Percentiles rank a stretch among this genome's conserved stretches.
phyloP scores from a whole-genome alignment of 2,113 vertebrate species.

The Nesogale talazaci region DNA sequence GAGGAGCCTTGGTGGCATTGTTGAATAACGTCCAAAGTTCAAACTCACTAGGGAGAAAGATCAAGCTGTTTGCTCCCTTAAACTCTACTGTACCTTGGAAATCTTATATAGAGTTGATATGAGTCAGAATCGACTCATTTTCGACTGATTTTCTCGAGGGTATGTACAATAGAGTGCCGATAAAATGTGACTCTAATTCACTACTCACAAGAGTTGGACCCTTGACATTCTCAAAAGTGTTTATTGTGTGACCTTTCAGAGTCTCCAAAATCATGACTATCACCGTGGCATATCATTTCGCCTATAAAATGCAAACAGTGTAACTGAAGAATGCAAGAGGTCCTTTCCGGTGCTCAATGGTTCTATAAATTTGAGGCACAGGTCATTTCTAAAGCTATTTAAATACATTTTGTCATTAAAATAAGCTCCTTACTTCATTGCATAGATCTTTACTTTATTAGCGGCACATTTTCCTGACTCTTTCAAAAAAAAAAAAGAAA shows the following conservation, averaged over 20 bases:
- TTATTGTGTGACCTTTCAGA: slow-evolving; percentile 52
- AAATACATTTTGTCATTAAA: slow-evolving; percentile 60
- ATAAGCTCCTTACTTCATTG: slow-evolving; percentile 42
- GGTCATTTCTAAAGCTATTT: slow-evolving; percentile 58
- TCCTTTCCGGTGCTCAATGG: slow-evolving; percentile 19
- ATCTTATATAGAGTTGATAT: too few species aligned
- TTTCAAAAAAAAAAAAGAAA: neutral
- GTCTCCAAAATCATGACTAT: slow-evolving; percentile 41
- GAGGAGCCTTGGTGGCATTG: too few species aligned
- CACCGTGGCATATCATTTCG: slow-evolving; percentile 45
- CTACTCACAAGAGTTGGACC: slow-evolving; percentile 23
- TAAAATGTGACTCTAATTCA: slow-evolving; percentile 27
- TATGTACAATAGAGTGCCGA: neutral
- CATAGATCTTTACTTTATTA: neutral
- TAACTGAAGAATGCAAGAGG: slow-evolving; percentile 18
- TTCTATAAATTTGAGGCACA: slow-evolving; percentile 32
- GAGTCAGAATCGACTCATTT: too few species aligned
- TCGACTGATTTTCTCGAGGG: too few species aligned
- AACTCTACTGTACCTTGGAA: too few species aligned
- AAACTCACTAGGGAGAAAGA: too few species aligned
- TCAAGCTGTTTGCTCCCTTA: too few species aligned
- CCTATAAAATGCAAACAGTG: slow-evolving; percentile 11
- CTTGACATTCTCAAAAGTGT: slow-evolving; percentile 52
- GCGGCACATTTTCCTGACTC: neutral
- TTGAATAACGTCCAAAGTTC: too few species aligned